Evolutionary conservation across 2,113 vertebrate genomes (phyloP).

Genomic region (Stigmatopora nigra): DNA sequence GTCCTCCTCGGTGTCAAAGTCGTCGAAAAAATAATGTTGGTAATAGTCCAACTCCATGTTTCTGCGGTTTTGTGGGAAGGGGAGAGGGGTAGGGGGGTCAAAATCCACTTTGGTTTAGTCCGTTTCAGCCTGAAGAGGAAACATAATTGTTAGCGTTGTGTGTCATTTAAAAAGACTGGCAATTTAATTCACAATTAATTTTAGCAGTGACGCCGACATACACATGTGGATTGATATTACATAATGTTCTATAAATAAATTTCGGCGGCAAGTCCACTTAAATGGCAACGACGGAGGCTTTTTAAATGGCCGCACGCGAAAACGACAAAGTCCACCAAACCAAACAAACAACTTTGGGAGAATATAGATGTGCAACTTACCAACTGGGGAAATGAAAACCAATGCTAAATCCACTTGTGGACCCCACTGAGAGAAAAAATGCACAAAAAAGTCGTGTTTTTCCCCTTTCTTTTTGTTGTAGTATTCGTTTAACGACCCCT

Average conservation of each 20-base stretch:
- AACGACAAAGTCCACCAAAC: not conserved
- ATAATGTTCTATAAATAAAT: constrained; percentile 15
- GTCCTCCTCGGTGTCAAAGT: constrained; percentile 81
- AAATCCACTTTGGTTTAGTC: constrained; percentile 18
- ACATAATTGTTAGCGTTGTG: constrained; percentile 20
- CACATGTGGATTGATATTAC: constrained; percentile 13
- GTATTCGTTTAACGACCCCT: not conserved
- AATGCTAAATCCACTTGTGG: constrained; percentile 15
- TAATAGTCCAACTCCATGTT: constrained; percentile 82
- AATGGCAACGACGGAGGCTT: not conserved
- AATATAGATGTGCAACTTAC: constrained; percentile 44
- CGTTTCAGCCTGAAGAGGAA: constrained; percentile 25
- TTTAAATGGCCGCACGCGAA: too few species aligned
- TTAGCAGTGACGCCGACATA: constrained; percentile 14
- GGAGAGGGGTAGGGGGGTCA: not conserved
- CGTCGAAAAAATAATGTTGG: constrained; percentile 85
- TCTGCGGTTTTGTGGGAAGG: not conserved
- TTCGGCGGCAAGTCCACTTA: not conserved
- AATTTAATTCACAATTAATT: constrained; percentile 26
- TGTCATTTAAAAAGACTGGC: not conserved
- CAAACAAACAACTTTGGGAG: constrained; percentile 12
- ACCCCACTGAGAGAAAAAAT: constrained; percentile 9
- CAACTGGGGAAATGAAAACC: constrained; percentile 25
- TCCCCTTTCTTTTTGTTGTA: not conserved
- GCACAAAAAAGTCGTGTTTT: not conserved